Evolutionary conservation across 2,797 vertebrate species (phyloP).

Genomic region (Todus mexicanus): DNA sequence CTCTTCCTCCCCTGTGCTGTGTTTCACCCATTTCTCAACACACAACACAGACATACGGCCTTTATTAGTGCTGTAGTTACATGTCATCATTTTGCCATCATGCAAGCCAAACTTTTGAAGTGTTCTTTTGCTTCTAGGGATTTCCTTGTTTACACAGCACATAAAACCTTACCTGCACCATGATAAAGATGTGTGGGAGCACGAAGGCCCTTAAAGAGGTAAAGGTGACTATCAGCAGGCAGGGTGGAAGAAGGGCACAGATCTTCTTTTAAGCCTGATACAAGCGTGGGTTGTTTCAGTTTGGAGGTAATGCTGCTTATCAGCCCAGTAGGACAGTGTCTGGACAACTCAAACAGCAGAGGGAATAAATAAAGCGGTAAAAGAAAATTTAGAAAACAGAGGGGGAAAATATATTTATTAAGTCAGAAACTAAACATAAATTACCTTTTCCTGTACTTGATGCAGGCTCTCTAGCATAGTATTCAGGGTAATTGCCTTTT

Average conservation of each 20-base stretch:
- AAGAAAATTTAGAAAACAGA: not conserved
- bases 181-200: not conserved
- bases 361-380: not conserved
- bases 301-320: not conserved
- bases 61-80: not conserved
- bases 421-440: not conserved
- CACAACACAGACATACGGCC: not conserved
- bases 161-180: not conserved
- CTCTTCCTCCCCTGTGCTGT: not conserved
- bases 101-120: not conserved
- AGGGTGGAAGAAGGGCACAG: not conserved
- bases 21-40: constrained; percentile 49
- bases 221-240: not conserved
- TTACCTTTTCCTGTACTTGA: not conserved
- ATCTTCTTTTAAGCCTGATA: not conserved
- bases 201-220: not conserved
- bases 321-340: not conserved
- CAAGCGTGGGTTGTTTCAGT: not conserved
- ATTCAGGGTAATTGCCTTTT: not conserved
- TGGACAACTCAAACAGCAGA: not conserved
- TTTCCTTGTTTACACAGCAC: constrained; percentile 19
- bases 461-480: not conserved
- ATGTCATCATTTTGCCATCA: constrained; percentile 3
- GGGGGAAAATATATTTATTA: fast-evolving
- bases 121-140: not conserved